Base-by-base conservation (phyloP, 2,797 vertebrate genomes). In the Buceros bicornis region DNA sequence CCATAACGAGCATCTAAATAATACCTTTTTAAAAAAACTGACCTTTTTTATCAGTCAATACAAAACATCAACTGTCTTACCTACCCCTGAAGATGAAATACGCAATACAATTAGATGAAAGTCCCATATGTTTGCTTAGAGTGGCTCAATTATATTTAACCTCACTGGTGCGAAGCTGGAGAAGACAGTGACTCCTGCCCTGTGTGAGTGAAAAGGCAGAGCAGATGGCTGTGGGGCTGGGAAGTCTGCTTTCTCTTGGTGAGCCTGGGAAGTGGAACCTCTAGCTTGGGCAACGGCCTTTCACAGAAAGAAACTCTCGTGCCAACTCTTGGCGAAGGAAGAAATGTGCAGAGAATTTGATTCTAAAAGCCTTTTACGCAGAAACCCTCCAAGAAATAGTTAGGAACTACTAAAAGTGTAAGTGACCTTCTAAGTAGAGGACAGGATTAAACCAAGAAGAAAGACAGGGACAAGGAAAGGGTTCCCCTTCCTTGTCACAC, bases 101-200 rank as follows among this genome's bases (percentile, higher is more conserved):
- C 1, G 10, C 3, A 10, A 13, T 11, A 33, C 1, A 0, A 33
- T 73, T 71, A 60, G 47, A 33, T 0, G 1, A 5, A 57, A 89
- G 15, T 54, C 47, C 8, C 21, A 1, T 13, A 0, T n/a, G 16
- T 66, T 72, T n/a, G 18, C 37, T 83, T 17, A 25, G 31, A 43
- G 40, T 67, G 4, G 2, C 33, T 61, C 26, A 48, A 13, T 9
- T 62, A 7, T 13, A 1, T 53, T 3, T 58, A 37, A 86, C 53
- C 5, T 70, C 37, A 9, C 8, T 24, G 43, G 8, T 54, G 43
- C 1, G 0, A 37, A 90, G 60, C 40, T 48, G 16, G 16, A 83
- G 37, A 17, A 26, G 58, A 12, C 26, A 57, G 13, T 35, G 54
- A 33, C 29, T 71, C 50, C 16, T 1, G 3, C 29, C 14, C 4